These are phyloP conservation scores for Ictidomys tridecemlineatus DNA, from an alignment of 2,113 vertebrate species.

Conservation along the genomic window DNA sequence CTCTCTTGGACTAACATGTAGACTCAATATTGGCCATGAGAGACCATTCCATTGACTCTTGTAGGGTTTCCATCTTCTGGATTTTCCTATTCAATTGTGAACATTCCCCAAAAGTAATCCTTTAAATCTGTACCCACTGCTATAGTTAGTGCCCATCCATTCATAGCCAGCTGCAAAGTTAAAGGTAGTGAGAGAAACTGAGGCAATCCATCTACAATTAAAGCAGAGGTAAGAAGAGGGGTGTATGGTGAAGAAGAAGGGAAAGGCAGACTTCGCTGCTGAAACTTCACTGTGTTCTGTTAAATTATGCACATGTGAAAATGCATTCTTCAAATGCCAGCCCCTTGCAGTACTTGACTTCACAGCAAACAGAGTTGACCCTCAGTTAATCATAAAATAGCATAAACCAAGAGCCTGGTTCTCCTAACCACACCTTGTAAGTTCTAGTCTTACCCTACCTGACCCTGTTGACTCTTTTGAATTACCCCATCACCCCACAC, in stretches of 20 bases:
- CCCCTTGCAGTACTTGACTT: not conserved
- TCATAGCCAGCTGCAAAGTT: not conserved
- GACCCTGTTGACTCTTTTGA: not conserved
- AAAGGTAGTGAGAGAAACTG: not conserved
- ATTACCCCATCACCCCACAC: not conserved
- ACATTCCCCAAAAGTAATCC: not conserved
- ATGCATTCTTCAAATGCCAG: conserved; percentile 47
- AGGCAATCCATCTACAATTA: not conserved
- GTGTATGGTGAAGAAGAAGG: not conserved
- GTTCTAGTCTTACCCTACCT: not conserved
- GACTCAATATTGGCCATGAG: not conserved
- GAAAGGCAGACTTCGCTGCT: not conserved
- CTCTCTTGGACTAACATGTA: not conserved
- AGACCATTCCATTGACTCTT: not conserved
- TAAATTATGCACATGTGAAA: not conserved
- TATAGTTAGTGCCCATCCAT: not conserved
- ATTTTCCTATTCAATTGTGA: not conserved
- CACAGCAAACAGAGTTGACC: conserved; percentile 66
- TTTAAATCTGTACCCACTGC: not conserved
- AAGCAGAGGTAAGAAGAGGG: not conserved
- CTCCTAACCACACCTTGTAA: not conserved
- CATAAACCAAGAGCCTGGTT: conserved; percentile 27
- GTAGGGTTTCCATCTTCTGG: not conserved
- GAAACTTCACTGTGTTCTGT: not conserved
- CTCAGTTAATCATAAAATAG: conserved; percentile 67